Evolutionary conservation across 2,888 invertebrate species (phyloP).

Genomic region (Synanthedon andrenaeformis): DNA sequence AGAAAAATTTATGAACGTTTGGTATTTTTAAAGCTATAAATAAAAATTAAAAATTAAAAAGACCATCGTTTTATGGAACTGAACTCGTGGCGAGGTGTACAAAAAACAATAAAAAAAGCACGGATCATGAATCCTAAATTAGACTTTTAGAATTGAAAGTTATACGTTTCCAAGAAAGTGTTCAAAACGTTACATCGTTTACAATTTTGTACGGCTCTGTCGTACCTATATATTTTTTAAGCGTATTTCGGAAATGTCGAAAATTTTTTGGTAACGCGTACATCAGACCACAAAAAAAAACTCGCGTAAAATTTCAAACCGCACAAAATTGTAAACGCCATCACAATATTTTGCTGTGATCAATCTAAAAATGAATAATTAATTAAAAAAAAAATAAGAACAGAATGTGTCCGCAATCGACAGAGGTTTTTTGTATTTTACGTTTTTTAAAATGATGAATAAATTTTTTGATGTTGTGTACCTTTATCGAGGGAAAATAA

Average conservation of each 20-base stretch:
- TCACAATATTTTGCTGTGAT: conserved; percentile 51
- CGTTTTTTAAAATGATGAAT: conserved; percentile 52
- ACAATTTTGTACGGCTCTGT: conserved; percentile 26
- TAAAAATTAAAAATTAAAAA: conserved; percentile 18
- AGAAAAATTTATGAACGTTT: conserved; percentile 68
- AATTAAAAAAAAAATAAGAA: conserved; percentile 23
- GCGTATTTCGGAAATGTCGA: conserved; percentile 43
- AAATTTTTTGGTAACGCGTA: conserved; percentile 32
- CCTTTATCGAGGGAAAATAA: conserved; percentile 21
- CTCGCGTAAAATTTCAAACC: conserved; percentile 11
- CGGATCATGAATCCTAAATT: conserved; percentile 67
- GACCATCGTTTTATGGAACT: conserved; percentile 57
- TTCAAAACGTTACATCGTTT: conserved; percentile 34
- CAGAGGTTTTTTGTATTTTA: conserved; percentile 47
- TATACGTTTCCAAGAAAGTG: conserved; percentile 67
- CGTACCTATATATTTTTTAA: conserved; percentile 16
- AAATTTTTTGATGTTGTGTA: conserved; percentile 53
- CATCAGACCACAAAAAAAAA: conserved; percentile 25
- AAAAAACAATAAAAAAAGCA: conserved; percentile 45
- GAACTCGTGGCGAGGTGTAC: conserved; percentile 51
- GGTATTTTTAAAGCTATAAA: conserved; percentile 68
- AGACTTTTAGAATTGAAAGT: conserved; percentile 60
- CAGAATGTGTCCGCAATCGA: conserved; percentile 52
- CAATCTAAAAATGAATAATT: conserved; percentile 62
- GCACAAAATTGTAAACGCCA: conserved; percentile 27